Base-by-base conservation (phyloP, 2,113 vertebrate genomes). In the Pipa parva region DNA sequence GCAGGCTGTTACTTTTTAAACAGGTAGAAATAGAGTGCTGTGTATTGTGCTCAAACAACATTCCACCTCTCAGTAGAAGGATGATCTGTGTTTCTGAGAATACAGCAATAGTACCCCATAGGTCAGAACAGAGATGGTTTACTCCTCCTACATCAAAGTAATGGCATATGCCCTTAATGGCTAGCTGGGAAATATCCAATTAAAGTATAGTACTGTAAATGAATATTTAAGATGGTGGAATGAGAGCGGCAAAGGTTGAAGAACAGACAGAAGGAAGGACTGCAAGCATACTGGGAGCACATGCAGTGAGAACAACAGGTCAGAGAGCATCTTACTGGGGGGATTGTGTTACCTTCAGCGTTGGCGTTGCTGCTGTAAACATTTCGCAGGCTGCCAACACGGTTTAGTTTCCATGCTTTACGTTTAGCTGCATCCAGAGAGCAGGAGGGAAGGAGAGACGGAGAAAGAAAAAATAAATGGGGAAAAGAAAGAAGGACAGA, bases 351-450 rank as follows among this genome's bases (percentile, higher is more conserved):
- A 94, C 94, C 92, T 95, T 95, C 91, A 0, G 90, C 88, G 89
- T 89, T 87, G 84, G 88, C 84, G 79, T 88, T 88, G 84, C 91
- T 89, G 90, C 83, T 90, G 92, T 95, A 90, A 83, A 94, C 88
- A 89, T 92, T 92, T 89, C 91, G 91, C 86, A 97, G 92, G 83
- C 94, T 95, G 92, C 88, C 88, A 81, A 95, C 92, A 80, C 92
- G 92, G 80, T 91, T 95, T 85, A 95, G 91, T 88, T 93, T 95
- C 93, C 94, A 97, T 52, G 89, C 92, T 91, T 83, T 95, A 89
- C 88, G 91, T 80, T 93, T 95, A 88, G 90, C 94, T 95, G 93
- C 89, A 37, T 93, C 91, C 91, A 86, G 87, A 89, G 68, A 89
- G 89, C 89, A 89, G 85, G 84, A 76, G 79, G 78, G 81, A 65